Evolutionary conservation across 2,888 invertebrate species (phyloP).

Genomic region (Tipula unca): DNA sequence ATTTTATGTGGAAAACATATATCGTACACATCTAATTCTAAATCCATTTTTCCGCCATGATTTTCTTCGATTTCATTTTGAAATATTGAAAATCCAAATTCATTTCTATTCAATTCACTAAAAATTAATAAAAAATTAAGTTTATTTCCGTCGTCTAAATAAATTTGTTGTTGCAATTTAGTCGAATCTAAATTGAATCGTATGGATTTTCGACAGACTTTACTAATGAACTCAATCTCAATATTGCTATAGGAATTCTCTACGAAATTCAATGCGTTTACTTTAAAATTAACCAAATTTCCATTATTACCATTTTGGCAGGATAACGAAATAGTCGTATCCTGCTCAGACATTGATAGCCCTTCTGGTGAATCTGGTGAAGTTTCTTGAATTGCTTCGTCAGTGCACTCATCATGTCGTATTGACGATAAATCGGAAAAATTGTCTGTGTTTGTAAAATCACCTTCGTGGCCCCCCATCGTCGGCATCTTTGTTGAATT

Average conservation of each 20-base stretch:
- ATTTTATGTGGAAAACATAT: not conserved
- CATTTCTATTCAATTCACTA: conserved; percentile 4
- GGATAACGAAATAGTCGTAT: not conserved
- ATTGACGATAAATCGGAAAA: not conserved
- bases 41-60: not conserved
- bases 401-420: not conserved
- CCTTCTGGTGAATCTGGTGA: not conserved
- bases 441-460: not conserved
- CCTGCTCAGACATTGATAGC: not conserved
- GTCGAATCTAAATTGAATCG: not conserved
- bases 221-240: not conserved
- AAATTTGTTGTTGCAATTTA: not conserved
- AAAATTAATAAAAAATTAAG: not conserved
- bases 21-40: conserved; percentile 8
- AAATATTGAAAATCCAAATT: conserved; percentile 14
- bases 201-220: not conserved
- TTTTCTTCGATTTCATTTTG: not conserved
- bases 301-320: not conserved
- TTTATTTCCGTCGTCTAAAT: not conserved
- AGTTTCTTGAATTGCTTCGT: not conserved
- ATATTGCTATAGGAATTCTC: not conserved
- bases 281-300: not conserved
- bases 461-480: not conserved
- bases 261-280: not conserved
- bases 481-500: not conserved